Conservation (phyloP, 2,113 vertebrate species). For the Nymphicus hollandicus region DNA sequence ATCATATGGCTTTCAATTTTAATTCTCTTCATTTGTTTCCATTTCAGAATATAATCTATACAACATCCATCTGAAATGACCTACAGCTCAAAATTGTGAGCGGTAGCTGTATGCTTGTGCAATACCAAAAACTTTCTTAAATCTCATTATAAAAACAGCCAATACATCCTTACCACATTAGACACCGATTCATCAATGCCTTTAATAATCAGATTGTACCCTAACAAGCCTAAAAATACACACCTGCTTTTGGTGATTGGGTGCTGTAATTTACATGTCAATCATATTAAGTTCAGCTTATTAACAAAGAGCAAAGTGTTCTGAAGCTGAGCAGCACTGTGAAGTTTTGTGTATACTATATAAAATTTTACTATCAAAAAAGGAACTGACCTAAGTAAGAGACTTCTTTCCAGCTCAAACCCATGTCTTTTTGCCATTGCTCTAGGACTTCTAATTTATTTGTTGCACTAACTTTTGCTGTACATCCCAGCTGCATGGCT, state of each 20-base stretch:
- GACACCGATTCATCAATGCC: not conserved
- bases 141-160: not conserved
- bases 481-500: constrained; percentile 74
- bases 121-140: not conserved
- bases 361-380: not conserved
- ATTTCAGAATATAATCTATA: not conserved
- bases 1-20: not conserved
- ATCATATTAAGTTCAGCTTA: not conserved
- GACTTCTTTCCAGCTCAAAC: constrained; percentile 85
- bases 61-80: not conserved
- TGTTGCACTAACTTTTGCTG: constrained; percentile 51
- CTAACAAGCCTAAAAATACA: not conserved
- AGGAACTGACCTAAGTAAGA: constrained; percentile 85
- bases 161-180: not conserved
- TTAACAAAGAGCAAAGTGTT: not conserved
- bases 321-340: not conserved
- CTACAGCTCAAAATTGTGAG: not conserved
- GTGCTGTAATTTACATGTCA: not conserved
- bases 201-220: not conserved
- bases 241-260: not conserved
- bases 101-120: not conserved
- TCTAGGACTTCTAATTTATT: constrained; percentile 73
- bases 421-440: constrained; percentile 65
- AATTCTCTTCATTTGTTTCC: not conserved
- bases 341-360: not conserved